Evolutionary conservation across 2,888 invertebrate genomes (phyloP).

Genomic region (Tenthredo livida): DNA sequence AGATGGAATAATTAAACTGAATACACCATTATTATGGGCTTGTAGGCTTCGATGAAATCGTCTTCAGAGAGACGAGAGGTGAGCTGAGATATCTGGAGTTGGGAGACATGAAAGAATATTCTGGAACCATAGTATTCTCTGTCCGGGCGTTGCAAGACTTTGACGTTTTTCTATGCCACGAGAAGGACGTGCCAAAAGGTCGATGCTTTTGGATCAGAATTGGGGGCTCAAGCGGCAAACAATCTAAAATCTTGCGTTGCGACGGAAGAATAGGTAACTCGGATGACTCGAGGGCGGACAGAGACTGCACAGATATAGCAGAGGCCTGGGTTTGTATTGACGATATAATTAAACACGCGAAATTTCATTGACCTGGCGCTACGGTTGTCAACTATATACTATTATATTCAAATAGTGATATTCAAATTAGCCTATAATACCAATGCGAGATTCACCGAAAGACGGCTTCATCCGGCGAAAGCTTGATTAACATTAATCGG

Average conservation of each 20-base stretch:
- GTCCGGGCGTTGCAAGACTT: slow-evolving; percentile 63
- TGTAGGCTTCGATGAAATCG: background rate
- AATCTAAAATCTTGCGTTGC: slow-evolving; percentile 68
- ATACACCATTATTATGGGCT: background rate
- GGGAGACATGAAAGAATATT: background rate
- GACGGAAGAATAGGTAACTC: background rate
- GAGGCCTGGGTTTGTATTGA: background rate
- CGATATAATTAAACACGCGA: background rate
- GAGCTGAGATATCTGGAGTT: background rate
- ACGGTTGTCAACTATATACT: background rate
- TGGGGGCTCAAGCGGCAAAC: slow-evolving; percentile 64
- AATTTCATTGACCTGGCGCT: background rate
- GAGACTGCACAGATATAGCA: background rate
- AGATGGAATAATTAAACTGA: background rate
- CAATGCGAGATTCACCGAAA: background rate
- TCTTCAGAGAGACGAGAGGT: background rate
- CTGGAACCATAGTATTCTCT: slow-evolving; percentile 59
- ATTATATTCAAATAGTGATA: too few relatives aligned
- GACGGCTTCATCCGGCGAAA: background rate
- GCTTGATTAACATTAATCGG: slow-evolving; percentile 8
- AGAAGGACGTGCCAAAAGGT: background rate
- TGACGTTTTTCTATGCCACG: slow-evolving; percentile 69
- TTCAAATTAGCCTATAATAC: background rate
- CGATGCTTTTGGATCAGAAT: slow-evolving; percentile 72
- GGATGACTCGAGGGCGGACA: too few relatives aligned